Evolutionary conservation across 2,113 vertebrate genomes (phyloP).

Genomic region (Dipodomys stephensi): DNA sequence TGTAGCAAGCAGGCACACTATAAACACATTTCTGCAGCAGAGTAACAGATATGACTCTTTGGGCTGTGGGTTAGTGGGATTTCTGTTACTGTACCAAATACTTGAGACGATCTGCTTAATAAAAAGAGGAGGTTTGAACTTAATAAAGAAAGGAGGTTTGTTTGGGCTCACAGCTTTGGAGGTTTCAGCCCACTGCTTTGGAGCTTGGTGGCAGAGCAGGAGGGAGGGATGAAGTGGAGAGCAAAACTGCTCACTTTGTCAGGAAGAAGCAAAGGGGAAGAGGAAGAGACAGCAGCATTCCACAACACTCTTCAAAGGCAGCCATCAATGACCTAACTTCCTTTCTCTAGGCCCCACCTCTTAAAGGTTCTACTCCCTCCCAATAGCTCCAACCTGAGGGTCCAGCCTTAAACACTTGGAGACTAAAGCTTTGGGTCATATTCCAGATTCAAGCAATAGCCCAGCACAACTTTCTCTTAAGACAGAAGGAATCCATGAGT

Average conservation of each 20-base stretch:
- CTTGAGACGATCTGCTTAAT: background rate
- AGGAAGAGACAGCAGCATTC: background rate
- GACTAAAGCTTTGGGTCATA: background rate
- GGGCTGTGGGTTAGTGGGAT: background rate
- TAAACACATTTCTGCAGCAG: background rate
- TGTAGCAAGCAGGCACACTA: background rate
- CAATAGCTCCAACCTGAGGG: background rate
- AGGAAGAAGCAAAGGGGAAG: background rate
- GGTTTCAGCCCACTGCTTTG: background rate
- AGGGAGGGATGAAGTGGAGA: background rate
- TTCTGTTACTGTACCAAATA: background rate
- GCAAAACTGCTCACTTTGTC: no score
- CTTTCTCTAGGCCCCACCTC: background rate
- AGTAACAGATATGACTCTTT: background rate
- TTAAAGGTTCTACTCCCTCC: background rate
- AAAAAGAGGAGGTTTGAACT: background rate
- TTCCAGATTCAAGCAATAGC: background rate
- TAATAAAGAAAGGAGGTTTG: background rate
- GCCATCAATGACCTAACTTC: background rate
- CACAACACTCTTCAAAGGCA: background rate
- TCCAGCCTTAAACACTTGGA: background rate
- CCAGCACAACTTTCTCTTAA: slow-evolving; percentile 21
- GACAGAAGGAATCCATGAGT: background rate
- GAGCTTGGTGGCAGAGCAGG: background rate
- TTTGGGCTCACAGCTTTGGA: background rate